Evolutionary conservation across 2,888 invertebrate species (phyloP).

Genomic region (Ypsolopha scabrella): DNA sequence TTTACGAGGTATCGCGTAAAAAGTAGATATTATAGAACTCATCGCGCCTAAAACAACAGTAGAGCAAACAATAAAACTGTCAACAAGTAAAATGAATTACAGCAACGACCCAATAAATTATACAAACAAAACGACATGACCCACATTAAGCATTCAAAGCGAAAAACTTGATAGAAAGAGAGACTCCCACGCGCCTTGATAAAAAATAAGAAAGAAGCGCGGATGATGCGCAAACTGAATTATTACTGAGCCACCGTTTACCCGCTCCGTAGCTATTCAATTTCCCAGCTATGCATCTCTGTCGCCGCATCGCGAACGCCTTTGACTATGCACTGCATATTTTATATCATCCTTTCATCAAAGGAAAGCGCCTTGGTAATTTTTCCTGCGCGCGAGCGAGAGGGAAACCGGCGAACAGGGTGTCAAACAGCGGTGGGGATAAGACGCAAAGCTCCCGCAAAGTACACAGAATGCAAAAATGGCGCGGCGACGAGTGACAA

Average conservation of each 20-base stretch:
- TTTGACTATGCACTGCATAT: constrained; percentile 54
- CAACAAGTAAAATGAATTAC: constrained; percentile 20
- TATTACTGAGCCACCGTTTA: constrained; percentile 46
- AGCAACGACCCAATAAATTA: constrained; percentile 21
- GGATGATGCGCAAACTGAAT: constrained; percentile 47
- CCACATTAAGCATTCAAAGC: constrained; percentile 17
- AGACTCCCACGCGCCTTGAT: constrained; percentile 2
- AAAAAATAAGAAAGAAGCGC: constrained; percentile 7
- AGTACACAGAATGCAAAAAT: constrained; percentile 72
- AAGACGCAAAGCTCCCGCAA: constrained; percentile 71
- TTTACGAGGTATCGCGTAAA: background rate
- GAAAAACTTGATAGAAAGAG: constrained; percentile 4
- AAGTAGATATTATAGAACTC: background rate
- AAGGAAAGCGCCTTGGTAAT: constrained; percentile 52
- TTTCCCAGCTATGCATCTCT: constrained; percentile 58
- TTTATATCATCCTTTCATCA: constrained; percentile 62
- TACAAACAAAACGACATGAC: constrained; percentile 19
- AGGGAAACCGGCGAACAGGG: constrained; percentile 56
- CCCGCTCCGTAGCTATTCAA: constrained; percentile 46
- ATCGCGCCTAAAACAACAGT: background rate
- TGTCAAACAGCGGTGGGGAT: constrained; percentile 70
- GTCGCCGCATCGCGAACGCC: constrained; percentile 42
- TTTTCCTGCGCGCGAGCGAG: constrained; percentile 56
- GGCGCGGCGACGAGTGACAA: constrained; percentile 67
- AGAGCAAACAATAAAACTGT: constrained; percentile 18